These are phyloP conservation scores for Melieria omissa DNA, from an alignment of 2,888 invertebrate species.

Conservation along the genomic window DNA sequence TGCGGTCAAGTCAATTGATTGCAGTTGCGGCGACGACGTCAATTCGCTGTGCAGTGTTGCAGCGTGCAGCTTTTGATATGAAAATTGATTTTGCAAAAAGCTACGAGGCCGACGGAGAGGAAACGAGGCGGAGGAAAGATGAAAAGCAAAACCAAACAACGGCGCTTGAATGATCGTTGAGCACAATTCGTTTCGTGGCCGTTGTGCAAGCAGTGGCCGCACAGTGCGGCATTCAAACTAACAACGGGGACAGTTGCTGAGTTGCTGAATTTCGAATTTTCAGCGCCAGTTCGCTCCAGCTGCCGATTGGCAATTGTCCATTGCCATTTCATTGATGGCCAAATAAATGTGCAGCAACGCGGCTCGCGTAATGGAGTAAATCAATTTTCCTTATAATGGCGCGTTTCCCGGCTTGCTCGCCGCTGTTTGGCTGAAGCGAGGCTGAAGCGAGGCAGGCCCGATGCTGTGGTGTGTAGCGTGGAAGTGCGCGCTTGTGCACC, in stretches of 20 bases:
- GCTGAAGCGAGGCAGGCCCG: slow-evolving; percentile 9
- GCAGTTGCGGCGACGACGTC: background rate
- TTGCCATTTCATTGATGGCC: background rate
- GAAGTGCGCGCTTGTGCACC: too few species aligned
- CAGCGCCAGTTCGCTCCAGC: too few species aligned
- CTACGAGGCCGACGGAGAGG: background rate
- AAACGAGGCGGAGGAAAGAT: background rate
- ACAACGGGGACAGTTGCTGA: too few species aligned
- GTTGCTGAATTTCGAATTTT: too few species aligned
- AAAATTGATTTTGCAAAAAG: slow-evolving; percentile 35
- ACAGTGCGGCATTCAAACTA: too few species aligned
- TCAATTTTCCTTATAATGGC: slow-evolving; percentile 37
- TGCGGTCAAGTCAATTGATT: slow-evolving; percentile 23
- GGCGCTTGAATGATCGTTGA: slow-evolving; percentile 4
- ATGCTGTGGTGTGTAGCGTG: too few species aligned
- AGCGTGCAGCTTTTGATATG: slow-evolving; percentile 26
- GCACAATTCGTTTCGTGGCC: background rate
- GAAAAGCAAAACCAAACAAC: background rate
- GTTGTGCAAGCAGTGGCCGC: background rate
- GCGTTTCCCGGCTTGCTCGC: slow-evolving; percentile 27
- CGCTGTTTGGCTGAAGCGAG: background rate
- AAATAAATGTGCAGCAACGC: slow-evolving; percentile 1
- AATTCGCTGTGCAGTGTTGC: slow-evolving; percentile 20
- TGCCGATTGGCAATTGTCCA: background rate
- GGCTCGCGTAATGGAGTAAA: slow-evolving; percentile 36